Base-by-base conservation (phyloP, 1,140 invertebrate species). In the Drosophila triauraria region DNA sequence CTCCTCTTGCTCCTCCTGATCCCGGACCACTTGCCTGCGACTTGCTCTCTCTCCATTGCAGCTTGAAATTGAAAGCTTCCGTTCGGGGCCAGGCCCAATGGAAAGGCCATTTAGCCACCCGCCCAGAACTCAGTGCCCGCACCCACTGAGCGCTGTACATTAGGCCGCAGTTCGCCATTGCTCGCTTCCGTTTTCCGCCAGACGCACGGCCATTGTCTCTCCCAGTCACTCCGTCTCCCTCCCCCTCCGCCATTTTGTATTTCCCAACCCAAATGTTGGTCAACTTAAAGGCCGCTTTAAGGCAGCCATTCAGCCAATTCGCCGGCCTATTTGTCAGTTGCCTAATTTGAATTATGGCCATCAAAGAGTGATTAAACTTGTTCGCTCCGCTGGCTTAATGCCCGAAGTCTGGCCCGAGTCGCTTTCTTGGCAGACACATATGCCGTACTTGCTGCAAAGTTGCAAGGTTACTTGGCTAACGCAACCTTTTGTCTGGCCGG, bases 21-120 rank as follows among this genome's bases (percentile, higher is more conserved):
- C 63, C 56, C 46, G 46, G 65, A 61, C 65, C 59, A 71, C 64
- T 78, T 70, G 64, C 60, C 76, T 58, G 60, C 51, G 46, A 54
- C 56, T 69, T 70, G 62, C 50, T 51, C 47, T 86, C 47, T 86
- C 81, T 78, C 75, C 86, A 76, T 67, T 90, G 78, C 81, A 90
- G 85, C 81, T 90, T 85, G 78, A 90, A 90, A 90, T 90, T 90
- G 85, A 90, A 90, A 90, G 85, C 85, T 90, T 90, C 85, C 85
- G 85, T 70, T 87, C 42, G 17, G 74, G 47, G 43, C 61, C 70
- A 57, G 76, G 53, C 48, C 71, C 64, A 57, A 59, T 54, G 75
- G 75, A 59, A 78, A 53, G 42, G 80, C 84, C 83, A 83, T 87
- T 87, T 88, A 83, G 75, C 75, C 65, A 77, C 42, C 75, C 56